phyloP scores from a whole-genome alignment of 2,797 vertebrate species.

The Chrysocyon brachyurus region DNA sequence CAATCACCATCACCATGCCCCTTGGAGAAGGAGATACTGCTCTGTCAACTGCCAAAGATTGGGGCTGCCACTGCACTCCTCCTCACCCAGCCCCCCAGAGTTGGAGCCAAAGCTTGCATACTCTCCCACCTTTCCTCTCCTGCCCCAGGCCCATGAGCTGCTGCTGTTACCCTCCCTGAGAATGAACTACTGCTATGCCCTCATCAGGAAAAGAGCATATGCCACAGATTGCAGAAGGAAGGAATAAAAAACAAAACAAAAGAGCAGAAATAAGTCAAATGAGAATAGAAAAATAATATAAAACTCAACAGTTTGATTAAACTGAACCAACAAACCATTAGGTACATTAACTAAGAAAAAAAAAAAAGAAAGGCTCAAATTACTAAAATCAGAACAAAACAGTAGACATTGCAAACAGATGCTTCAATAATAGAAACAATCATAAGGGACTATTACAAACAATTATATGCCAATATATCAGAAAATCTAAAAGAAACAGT shows the following conservation, averaged over 20 bases:
- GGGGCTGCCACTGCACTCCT: not conserved
- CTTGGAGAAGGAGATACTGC: not conserved
- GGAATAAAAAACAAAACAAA: not conserved
- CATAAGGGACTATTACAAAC: not conserved
- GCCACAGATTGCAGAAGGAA: not conserved
- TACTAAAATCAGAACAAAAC: not conserved
- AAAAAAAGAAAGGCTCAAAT: not conserved
- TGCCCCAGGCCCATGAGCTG: not conserved
- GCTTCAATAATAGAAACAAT: not conserved
- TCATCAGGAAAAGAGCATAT: not conserved
- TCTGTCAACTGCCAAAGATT: not conserved
- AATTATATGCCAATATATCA: not conserved
- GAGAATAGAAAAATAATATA: not conserved
- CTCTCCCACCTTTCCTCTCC: not conserved
- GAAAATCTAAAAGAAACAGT: not conserved
- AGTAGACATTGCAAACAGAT: not conserved
- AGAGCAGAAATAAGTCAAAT: not conserved
- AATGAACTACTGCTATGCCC: not conserved
- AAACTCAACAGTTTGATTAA: not conserved
- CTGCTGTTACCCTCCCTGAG: not conserved
- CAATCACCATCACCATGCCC: not conserved
- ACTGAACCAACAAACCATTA: not conserved
- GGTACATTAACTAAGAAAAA: not conserved
- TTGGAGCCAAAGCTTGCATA: not conserved
- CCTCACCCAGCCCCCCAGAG: no score